These are phyloP conservation scores for Pomacea maculata DNA, from an alignment of 1,140 invertebrate species.

Conservation along the genomic window DNA sequence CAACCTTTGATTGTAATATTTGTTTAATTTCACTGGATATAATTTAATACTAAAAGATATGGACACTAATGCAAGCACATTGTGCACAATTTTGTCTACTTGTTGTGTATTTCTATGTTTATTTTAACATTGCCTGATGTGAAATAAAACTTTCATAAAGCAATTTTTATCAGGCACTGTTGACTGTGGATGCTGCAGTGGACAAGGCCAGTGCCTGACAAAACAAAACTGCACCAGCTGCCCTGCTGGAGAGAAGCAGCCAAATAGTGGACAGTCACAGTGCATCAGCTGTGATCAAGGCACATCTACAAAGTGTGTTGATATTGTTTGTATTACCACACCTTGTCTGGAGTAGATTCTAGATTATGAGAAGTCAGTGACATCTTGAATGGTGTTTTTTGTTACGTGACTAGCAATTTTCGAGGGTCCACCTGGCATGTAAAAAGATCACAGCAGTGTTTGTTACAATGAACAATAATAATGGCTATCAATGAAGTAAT, in stretches of 20 bases:
- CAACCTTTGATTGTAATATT: too few relatives aligned
- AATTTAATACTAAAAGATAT: neutral
- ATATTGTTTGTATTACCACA: too few relatives aligned
- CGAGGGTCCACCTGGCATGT: too few relatives aligned
- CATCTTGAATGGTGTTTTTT: too few relatives aligned
- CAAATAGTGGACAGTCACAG: neutral
- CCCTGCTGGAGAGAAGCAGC: neutral
- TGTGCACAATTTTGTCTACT: neutral
- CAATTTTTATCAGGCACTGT: neutral
- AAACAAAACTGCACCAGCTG: neutral
- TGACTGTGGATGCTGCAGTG: constrained; percentile 9
- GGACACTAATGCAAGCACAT: neutral
- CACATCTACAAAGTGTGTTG: constrained; percentile 9
- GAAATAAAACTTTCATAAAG: neutral
- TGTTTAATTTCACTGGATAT: neutral
- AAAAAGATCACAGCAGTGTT: neutral
- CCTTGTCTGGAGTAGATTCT: too few relatives aligned
- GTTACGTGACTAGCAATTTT: too few relatives aligned
- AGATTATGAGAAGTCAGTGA: too few relatives aligned
- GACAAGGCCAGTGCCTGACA: neutral
- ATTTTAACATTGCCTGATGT: neutral
- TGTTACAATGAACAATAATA: neutral
- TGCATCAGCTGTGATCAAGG: constrained; percentile 4
- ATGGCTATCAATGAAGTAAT: neutral
- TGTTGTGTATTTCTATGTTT: neutral